phyloP scores from a whole-genome alignment of 2,888 invertebrate species.

The Beris morrisii region DNA sequence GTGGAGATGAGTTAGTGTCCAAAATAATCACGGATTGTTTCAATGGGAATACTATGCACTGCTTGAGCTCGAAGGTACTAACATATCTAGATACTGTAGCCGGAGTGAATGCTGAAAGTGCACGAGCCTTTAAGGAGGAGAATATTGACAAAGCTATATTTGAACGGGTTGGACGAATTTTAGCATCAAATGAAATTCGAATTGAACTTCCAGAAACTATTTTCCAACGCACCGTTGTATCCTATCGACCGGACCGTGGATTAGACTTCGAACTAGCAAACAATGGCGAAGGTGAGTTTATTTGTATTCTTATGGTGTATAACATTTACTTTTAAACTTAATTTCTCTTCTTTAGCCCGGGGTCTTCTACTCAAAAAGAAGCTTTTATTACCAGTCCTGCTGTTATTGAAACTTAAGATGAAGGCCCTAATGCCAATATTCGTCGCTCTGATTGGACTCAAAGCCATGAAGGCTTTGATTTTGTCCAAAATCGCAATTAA shows the following conservation, averaged over 20 bases:
- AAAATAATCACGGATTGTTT: slow-evolving; percentile 75
- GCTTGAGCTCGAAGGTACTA: slow-evolving; percentile 76
- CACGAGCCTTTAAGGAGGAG: slow-evolving; percentile 63
- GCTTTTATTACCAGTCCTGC: slow-evolving; percentile 74
- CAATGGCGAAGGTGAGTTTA: slow-evolving; percentile 48
- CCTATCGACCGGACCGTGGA: slow-evolving; percentile 68
- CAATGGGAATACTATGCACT: slow-evolving; percentile 67
- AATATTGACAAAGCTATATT: slow-evolving; percentile 75
- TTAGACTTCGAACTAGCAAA: slow-evolving; percentile 66
- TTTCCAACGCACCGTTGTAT: slow-evolving; percentile 68
- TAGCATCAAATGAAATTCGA: slow-evolving; percentile 74
- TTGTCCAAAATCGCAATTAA: slow-evolving; percentile 82
- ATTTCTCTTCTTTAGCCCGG: slow-evolving; percentile 60
- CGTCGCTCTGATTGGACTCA: slow-evolving; percentile 75
- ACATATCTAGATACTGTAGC: slow-evolving; percentile 73
- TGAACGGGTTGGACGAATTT: slow-evolving; percentile 69
- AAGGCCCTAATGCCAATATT: slow-evolving; percentile 83
- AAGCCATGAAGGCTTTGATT: slow-evolving; percentile 80
- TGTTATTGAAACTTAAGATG: slow-evolving; percentile 80
- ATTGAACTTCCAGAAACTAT: slow-evolving; percentile 72
- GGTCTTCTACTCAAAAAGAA: slow-evolving; percentile 83
- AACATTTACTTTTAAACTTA: slow-evolving; percentile 5
- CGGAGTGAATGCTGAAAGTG: slow-evolving; percentile 64
- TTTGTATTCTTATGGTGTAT: background rate
- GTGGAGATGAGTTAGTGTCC: slow-evolving; percentile 70